phyloP scores from a whole-genome alignment of 2,113 vertebrate genomes.

The Eurypyga helias region DNA sequence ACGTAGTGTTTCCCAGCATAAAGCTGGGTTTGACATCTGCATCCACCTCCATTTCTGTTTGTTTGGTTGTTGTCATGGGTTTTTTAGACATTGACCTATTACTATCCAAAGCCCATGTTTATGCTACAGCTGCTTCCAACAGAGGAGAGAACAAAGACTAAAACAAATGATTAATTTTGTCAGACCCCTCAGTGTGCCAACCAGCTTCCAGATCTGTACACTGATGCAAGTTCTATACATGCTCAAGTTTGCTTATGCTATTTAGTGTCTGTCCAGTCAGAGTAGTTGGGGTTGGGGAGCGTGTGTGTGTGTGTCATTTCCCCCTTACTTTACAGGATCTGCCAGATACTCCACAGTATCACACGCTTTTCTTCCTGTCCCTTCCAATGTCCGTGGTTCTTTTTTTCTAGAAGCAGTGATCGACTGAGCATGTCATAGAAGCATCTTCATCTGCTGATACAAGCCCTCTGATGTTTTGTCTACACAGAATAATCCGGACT shows the following conservation, averaged over 20 bases:
- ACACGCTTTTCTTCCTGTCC: not conserved
- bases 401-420: not conserved
- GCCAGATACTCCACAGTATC: not conserved
- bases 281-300: not conserved
- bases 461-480: not conserved
- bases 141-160: not conserved
- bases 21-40: not conserved
- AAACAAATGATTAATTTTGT: not conserved
- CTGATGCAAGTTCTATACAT: not conserved
- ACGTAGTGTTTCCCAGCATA: not conserved
- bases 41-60: not conserved
- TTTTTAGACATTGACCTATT: not conserved
- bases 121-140: not conserved
- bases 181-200: not conserved
- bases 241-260: not conserved
- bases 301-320: not conserved
- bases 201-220: not conserved
- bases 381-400: fast-evolving
- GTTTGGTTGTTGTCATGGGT: not conserved
- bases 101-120: not conserved
- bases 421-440: not conserved
- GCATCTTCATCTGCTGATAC: not conserved
- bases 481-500: not conserved
- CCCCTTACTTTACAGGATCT: not conserved
- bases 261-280: not conserved